Percentiles rank a stretch among this genome's conserved stretches.
phyloP scores from a whole-genome alignment of 2,113 vertebrate genomes.

The Picathartes gymnocephalus region DNA sequence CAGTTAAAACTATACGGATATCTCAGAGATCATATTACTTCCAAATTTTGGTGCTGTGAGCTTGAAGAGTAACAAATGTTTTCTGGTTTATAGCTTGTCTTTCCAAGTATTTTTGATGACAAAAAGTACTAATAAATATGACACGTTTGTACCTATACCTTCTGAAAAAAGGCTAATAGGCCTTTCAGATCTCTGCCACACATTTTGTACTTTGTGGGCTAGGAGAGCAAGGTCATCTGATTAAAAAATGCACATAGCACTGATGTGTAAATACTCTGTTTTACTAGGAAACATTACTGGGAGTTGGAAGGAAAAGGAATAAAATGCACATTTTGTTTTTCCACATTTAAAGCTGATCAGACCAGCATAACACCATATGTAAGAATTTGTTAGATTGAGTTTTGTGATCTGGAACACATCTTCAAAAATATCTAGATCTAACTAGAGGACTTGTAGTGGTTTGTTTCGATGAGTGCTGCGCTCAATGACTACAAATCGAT shows the following conservation, averaged over 20 bases:
- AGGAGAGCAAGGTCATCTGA: neutral
- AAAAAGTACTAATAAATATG: neutral
- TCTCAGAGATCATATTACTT: neutral
- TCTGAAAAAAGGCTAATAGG: neutral
- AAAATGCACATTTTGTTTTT: neutral
- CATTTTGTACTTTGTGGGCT: neutral
- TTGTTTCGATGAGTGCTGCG: rapidly evolving
- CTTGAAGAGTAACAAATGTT: neutral
- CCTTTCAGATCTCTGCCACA: neutral
- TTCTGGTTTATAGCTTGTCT: neutral
- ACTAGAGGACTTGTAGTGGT: neutral
- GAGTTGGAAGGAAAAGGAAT: neutral
- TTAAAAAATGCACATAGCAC: neutral
- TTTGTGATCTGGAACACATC: neutral
- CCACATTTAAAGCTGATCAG: neutral
- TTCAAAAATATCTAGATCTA: neutral
- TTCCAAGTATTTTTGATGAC: neutral
- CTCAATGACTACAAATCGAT: neutral
- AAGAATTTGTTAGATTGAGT: neutral
- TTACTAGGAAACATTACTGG: neutral
- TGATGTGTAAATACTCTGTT: neutral
- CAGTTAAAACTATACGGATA: neutral
- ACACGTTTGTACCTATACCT: neutral
- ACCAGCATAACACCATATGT: neutral
- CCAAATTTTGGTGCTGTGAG: neutral